Evolutionary conservation across 2,797 vertebrate genomes (phyloP).

Genomic region (Otolemur crassicaudatus): DNA sequence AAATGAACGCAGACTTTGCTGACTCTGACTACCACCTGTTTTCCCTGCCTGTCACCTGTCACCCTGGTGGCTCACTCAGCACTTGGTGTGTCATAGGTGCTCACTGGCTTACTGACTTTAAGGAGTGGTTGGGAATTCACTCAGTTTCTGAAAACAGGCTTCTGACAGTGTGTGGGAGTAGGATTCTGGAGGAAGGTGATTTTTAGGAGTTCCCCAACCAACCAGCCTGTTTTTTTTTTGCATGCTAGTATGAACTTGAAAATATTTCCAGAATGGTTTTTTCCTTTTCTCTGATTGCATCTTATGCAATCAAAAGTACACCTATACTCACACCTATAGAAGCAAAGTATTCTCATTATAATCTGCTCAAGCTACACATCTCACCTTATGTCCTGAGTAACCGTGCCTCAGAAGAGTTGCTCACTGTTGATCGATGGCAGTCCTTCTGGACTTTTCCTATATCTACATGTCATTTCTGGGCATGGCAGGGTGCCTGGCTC

Average conservation of each 20-base stretch:
- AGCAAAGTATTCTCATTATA: background rate
- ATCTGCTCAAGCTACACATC: background rate
- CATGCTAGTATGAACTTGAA: slow-evolving; percentile 29
- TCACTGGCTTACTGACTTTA: background rate
- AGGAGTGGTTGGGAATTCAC: slow-evolving; percentile 64
- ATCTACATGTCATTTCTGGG: background rate
- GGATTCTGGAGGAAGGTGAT: slow-evolving; percentile 60
- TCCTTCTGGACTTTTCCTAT: slow-evolving; percentile 5
- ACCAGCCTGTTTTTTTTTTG: slow-evolving; percentile 40
- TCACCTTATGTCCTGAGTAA: background rate
- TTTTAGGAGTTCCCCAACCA: slow-evolving; percentile 76
- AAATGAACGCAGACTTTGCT: slow-evolving; percentile 20
- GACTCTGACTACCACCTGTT: slow-evolving; percentile 61
- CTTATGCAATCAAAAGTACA: background rate
- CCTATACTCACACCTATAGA: background rate
- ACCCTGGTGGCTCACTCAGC: slow-evolving; percentile 28
- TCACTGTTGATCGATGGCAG: background rate
- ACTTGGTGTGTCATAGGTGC: background rate
- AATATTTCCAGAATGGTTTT: slow-evolving; percentile 36
- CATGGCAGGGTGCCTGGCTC: background rate
- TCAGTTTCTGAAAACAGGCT: slow-evolving; percentile 73
- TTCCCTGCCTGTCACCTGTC: slow-evolving; percentile 42
- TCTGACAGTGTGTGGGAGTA: slow-evolving; percentile 67
- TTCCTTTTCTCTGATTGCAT: background rate
- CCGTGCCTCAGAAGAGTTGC: background rate